Evolutionary conservation across 2,113 vertebrate species (phyloP).

Genomic region (Notarius lentiginosus): DNA sequence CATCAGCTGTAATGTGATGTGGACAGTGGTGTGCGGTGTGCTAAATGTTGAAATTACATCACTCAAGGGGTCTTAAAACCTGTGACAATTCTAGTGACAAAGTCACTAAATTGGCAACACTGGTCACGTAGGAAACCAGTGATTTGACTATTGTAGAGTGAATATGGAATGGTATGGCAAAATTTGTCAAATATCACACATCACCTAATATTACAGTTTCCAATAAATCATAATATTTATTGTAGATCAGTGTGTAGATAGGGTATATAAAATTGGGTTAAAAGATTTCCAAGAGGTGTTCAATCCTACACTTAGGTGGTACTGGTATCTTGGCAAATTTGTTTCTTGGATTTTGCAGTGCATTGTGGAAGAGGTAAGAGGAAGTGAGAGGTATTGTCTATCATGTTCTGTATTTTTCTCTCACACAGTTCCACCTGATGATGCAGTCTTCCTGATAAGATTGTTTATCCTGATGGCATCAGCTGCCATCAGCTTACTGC

Average conservation of each 20-base stretch:
- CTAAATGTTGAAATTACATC: neutral
- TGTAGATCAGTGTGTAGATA: neutral
- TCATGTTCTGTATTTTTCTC: neutral
- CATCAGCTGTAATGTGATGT: neutral
- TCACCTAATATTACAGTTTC: no score
- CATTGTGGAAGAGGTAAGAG: neutral
- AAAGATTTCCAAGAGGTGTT: neutral
- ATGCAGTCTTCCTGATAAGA: neutral
- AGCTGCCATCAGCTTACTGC: neutral
- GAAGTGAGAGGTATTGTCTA: neutral
- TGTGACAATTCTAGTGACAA: neutral
- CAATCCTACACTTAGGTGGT: neutral
- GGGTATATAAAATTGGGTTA: neutral
- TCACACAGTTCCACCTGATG: neutral
- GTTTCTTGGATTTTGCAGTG: neutral
- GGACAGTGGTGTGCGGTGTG: neutral
- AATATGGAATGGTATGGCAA: no score
- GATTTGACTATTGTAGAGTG: no score
- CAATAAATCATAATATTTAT: no score
- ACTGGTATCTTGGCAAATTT: neutral
- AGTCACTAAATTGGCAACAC: no score
- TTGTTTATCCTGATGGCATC: neutral
- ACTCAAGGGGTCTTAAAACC: no score
- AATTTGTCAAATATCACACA: no score
- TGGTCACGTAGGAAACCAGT: no score